Conservation (phyloP, 2,797 vertebrate species). For the Thripadectes ignobilis region DNA sequence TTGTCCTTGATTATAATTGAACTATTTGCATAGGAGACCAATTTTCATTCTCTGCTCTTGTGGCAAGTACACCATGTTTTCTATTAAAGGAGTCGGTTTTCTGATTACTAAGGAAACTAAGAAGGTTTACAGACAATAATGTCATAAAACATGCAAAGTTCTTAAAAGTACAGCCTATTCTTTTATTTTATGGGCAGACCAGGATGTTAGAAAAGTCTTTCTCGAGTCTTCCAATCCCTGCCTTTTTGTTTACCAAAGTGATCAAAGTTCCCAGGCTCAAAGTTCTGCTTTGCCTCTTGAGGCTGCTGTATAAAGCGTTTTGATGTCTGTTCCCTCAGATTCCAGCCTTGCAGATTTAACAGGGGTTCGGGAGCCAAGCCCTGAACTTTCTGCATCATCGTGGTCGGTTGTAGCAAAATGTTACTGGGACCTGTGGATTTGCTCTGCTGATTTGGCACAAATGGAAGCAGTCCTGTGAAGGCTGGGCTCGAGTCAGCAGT, state of each 20-base stretch:
- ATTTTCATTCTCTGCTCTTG: slow-evolving; percentile 31
- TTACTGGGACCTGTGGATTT: background rate
- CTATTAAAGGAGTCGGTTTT: background rate
- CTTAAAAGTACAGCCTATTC: background rate
- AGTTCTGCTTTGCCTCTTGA: background rate
- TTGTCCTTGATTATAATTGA: slow-evolving; percentile 38
- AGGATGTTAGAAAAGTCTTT: background rate
- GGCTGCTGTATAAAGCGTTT: background rate
- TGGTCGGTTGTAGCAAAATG: background rate
- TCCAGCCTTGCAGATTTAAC: background rate
- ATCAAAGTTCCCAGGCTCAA: slow-evolving; percentile 16
- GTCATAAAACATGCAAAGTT: slow-evolving; percentile 52
- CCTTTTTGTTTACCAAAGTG: background rate
- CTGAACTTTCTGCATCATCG: background rate
- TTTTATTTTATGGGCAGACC: slow-evolving; percentile 23
- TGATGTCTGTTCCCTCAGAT: background rate
- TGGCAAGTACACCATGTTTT: background rate
- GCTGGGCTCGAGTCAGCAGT: background rate
- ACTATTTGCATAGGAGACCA: slow-evolving; percentile 63
- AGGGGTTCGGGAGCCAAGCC: background rate
- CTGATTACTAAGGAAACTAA: slow-evolving; percentile 34
- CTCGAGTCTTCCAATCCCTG: background rate
- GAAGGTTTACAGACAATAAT: slow-evolving; percentile 54
- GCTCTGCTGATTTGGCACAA: background rate
- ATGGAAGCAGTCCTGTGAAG: background rate